Evolutionary conservation across 2,797 vertebrate genomes (phyloP).

Genomic region (Neoniphon sammara): DNA sequence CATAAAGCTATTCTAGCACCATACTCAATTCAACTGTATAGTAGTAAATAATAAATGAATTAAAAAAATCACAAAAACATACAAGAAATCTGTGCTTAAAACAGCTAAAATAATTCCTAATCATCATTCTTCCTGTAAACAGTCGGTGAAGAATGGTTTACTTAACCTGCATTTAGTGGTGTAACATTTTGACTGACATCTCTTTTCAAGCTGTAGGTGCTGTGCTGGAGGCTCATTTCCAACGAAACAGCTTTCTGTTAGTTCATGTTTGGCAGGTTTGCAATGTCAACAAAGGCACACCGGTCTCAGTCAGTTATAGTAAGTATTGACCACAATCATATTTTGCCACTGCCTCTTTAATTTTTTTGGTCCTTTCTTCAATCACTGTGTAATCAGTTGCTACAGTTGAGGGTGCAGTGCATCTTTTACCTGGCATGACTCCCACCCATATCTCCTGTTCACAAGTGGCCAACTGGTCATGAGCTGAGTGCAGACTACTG

Average conservation of each 20-base stretch:
- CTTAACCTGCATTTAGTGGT: conserved; percentile 5
- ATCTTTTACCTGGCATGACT: neutral
- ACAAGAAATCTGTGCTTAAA: too few relatives aligned
- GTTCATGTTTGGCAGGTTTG: neutral
- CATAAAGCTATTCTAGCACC: too few relatives aligned
- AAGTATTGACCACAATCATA: neutral
- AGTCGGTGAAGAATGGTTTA: neutral
- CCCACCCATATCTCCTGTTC: neutral
- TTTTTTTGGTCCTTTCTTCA: conserved; percentile 1
- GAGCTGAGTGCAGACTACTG: neutral
- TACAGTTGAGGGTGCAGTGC: neutral
- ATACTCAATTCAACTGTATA: too few relatives aligned
- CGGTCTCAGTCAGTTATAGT: neutral
- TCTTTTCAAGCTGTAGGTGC: conserved; percentile 1
- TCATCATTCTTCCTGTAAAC: too few relatives aligned
- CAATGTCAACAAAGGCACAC: conserved; percentile 1
- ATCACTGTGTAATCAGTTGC: neutral
- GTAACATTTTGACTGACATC: conserved; percentile 23
- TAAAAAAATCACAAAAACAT: too few relatives aligned
- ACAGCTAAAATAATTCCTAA: too few relatives aligned
- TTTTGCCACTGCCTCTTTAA: neutral
- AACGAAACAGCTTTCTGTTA: conserved; percentile 21
- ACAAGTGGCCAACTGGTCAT: neutral
- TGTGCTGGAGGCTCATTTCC: conserved; percentile 11
- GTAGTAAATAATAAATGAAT: too few relatives aligned